These are phyloP conservation scores for Metacarcinus magister DNA, from an alignment of 2,888 invertebrate genomes.

Conservation along the genomic window DNA sequence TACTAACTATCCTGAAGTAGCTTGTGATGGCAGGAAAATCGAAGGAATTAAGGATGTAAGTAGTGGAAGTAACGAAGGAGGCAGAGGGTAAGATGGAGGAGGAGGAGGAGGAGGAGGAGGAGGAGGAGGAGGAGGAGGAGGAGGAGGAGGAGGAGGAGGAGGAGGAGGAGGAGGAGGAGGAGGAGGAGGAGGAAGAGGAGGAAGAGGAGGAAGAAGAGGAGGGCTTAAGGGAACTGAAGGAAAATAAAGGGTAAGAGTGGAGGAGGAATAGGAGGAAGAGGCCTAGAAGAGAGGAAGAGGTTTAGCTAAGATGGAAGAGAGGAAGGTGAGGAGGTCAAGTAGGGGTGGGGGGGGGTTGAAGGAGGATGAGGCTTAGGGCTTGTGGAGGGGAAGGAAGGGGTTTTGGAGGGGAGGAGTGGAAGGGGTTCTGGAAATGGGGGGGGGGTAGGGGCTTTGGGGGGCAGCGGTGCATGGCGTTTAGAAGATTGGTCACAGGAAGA, in stretches of 20 bases:
- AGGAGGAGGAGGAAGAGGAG: background rate
- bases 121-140: background rate
- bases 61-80: background rate
- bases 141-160: background rate
- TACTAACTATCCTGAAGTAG: no score
- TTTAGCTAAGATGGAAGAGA: background rate
- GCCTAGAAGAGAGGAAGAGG: background rate
- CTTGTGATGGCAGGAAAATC: conserved; percentile 17
- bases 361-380: no score
- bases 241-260: background rate
- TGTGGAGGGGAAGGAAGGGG: no score
- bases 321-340: no score
- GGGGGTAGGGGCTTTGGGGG: no score
- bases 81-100: background rate
- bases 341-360: no score
- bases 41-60: background rate
- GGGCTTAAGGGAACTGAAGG: background rate
- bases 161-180: background rate
- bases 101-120: background rate
- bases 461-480: no score
- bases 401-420: no score
- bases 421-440: no score
- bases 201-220: background rate
- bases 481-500: no score
- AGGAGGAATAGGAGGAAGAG: background rate